phyloP scores from a whole-genome alignment of 64 coral and sea anemone species.

The Montipora capricornis region DNA sequence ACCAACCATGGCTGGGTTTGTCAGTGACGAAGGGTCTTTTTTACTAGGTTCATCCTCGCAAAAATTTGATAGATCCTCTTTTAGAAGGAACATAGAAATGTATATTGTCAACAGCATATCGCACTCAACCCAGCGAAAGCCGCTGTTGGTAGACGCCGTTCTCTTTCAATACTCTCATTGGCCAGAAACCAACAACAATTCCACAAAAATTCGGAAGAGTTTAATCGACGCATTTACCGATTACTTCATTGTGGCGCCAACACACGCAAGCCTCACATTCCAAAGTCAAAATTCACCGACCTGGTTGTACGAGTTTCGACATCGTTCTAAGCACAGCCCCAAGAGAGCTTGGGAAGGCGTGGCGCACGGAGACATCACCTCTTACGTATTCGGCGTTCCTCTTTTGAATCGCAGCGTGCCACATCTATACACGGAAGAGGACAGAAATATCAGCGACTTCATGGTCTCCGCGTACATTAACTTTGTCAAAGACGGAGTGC shows the following conservation, averaged over 20 bases:
- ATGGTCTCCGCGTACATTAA: slow-evolving; percentile 77
- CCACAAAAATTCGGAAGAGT: slow-evolving; percentile 70
- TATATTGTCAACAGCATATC: slow-evolving; percentile 12
- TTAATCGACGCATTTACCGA: slow-evolving; percentile 76
- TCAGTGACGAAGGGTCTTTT: slow-evolving; percentile 81
- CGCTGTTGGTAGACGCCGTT: slow-evolving; percentile 42
- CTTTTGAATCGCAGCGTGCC: slow-evolving; percentile 43
- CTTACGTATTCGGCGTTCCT: slow-evolving; percentile 87
- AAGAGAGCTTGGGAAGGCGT: slow-evolving; percentile 63
- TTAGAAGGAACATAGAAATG: slow-evolving; percentile 28
- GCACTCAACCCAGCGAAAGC: not conserved
- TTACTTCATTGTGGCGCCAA: slow-evolving; percentile 79
- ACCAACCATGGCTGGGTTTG: slow-evolving; percentile 77
- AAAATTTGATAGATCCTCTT: not conserved
- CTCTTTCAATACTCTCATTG: slow-evolving; percentile 83
- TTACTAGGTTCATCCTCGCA: not conserved
- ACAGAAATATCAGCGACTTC: slow-evolving; percentile 77
- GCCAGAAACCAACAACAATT: slow-evolving; percentile 45
- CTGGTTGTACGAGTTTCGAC: slow-evolving; percentile 82
- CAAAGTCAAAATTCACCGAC: slow-evolving; percentile 56
- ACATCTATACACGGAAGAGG: slow-evolving; percentile 60
- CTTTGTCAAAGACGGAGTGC: slow-evolving; percentile 84
- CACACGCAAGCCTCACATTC: slow-evolving; percentile 64
- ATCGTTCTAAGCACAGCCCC: slow-evolving; percentile 49
- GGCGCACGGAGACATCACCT: slow-evolving; percentile 69